Evolutionary conservation across 1,140 invertebrate species (phyloP), one percentile per base, ranked within the genome.

Genomic region (Drosophila tani): DNA sequence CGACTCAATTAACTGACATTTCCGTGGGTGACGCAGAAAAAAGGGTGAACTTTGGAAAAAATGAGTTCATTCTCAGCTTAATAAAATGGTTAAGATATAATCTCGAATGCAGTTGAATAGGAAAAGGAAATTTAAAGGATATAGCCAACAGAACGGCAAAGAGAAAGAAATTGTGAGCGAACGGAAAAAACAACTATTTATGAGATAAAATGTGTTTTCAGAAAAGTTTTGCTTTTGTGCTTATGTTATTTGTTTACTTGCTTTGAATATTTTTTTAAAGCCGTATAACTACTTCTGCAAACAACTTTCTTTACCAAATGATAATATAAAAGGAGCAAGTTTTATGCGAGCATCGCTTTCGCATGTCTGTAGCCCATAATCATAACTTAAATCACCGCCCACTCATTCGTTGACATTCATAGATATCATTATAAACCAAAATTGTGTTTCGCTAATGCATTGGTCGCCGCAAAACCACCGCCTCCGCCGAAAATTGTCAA

Each of bases 1-100:
- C 51, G 58, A 80, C 65, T 80, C 81, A 83, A 83, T 83, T 83
- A 83, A 80, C 65, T 83, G 69, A 50, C 75, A 64, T 79, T 82
- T 79, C 68, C 75, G 68, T 19, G 29, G 43, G 12, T 8, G 41
- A 57, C 65, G 53, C 35, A 58, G 29, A 60, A 19, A 45, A 50
- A 70, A 58, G 55, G 68, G 24, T 69, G 9, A 68, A 29, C 21
- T 38, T 40, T 41, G 8, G 59, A 50, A 41, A 71, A 71, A 75
- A 47, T 43, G 29, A 65, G 46, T 21, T 69, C n/a, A 38, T 27
- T 43, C n/a, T 19, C 11, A 70, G 21, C 40, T 55, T 21, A 53
- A 43, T 45, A 70, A 60, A 74, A 43, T 58, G 45, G 38, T 68
- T 24, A 70, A 51, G 47, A 70, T 70, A 45, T 21, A 45, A 70